These are phyloP conservation scores for Isaurus tuberculatus DNA, from an alignment of 92 coral and sea anemone genomes.

Conservation along the genomic window DNA sequence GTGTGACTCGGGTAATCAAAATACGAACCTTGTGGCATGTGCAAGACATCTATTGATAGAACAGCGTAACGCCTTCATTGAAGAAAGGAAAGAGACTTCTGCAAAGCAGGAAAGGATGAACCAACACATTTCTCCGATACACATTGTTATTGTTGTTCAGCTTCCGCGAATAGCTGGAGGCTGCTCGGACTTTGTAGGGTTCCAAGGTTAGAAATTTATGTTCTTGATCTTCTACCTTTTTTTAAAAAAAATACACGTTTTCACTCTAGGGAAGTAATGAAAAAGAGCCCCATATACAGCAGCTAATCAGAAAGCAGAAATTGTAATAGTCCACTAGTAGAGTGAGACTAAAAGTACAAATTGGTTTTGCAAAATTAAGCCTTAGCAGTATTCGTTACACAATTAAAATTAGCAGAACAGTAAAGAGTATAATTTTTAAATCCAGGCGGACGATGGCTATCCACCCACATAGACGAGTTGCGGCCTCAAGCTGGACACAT, in stretches of 20 bases:
- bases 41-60: conserved; percentile 87
- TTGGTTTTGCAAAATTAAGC: not conserved
- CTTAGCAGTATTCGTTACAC: not conserved
- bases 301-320: too few relatives aligned
- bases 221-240: too few relatives aligned
- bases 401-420: not conserved
- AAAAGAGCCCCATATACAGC: too few relatives aligned
- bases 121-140: conserved; percentile 52
- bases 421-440: not conserved
- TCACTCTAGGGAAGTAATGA: too few relatives aligned
- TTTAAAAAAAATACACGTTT: too few relatives aligned
- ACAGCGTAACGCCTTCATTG: conserved; percentile 59
- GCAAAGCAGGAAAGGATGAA: conserved; percentile 11
- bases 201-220: conserved; percentile 59
- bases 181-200: conserved; percentile 79
- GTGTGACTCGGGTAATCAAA: conserved; percentile 77
- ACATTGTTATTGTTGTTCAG: conserved; percentile 79
- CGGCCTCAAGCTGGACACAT: conserved; percentile 78
- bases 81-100: conserved; percentile 46
- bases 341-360: too few relatives aligned
- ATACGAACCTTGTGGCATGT: conserved; percentile 81
- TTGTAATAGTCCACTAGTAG: too few relatives aligned
- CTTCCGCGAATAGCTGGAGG: conserved; percentile 87
- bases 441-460: conserved; percentile 73
- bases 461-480: conserved; percentile 88